Conservation (phyloP, 64 coral and sea anemone genomes). For the Montipora efflorescens region DNA sequence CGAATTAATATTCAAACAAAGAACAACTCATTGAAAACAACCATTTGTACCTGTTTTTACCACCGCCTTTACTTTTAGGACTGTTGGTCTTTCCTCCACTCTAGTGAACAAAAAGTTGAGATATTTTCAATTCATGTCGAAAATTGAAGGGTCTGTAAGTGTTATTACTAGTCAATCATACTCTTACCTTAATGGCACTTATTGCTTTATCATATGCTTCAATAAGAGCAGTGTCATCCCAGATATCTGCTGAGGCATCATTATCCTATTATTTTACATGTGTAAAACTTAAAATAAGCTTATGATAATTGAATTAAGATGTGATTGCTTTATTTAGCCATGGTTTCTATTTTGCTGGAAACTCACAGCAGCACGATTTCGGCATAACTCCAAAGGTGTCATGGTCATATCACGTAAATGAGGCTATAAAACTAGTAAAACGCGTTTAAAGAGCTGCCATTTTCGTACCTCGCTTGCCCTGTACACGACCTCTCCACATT, state of each 20-base stretch:
- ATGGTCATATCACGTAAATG: not conserved
- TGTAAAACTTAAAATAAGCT: not conserved
- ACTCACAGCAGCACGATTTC: no score
- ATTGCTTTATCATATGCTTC: constrained; percentile 97
- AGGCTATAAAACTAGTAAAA: not conserved
- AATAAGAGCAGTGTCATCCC: constrained; percentile 97
- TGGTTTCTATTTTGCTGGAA: no score
- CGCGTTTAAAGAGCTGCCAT: not conserved
- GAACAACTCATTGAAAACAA: not conserved
- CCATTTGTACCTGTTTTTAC: constrained; percentile 50
- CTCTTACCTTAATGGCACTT: constrained; percentile 90
- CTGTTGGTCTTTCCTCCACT: constrained; percentile 59
- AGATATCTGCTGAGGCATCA: constrained; percentile 75
- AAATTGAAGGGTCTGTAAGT: no score
- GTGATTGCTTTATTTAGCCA: no score
- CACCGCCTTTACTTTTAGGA: constrained; percentile 29
- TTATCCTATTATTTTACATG: constrained; percentile 25
- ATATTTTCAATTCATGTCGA: not conserved
- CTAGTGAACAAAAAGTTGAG: not conserved
- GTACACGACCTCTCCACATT: constrained; percentile 71
- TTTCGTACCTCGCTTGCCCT: constrained; percentile 60
- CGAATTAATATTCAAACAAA: not conserved
- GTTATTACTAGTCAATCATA: no score
- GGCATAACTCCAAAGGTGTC: not conserved
- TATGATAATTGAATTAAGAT: no score